Percentiles rank a stretch among this genome's conserved stretches.
These are phyloP conservation scores for Lynx canadensis DNA, from an alignment of 2,113 vertebrate species.

Conservation along the genomic window DNA sequence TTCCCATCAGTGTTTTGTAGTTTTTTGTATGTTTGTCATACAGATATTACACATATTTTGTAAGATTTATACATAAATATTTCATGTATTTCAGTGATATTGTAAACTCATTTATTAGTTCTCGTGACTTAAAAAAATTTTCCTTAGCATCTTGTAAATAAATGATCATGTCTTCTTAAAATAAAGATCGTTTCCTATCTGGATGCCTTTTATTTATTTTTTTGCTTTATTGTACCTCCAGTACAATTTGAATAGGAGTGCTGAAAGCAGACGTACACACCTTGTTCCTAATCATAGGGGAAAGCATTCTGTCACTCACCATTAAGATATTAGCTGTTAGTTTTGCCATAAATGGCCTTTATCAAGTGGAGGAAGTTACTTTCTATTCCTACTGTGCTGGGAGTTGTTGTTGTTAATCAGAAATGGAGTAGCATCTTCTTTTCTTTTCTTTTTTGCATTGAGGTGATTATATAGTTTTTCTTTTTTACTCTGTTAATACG, in stretches of 20 bases:
- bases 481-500: background rate
- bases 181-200: background rate
- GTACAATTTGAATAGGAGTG: background rate
- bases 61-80: background rate
- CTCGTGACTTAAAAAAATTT: background rate
- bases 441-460: background rate
- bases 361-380: background rate
- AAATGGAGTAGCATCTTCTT: background rate
- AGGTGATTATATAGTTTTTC: background rate
- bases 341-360: background rate
- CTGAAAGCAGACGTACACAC: background rate
- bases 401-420: background rate
- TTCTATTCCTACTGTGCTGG: background rate
- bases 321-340: background rate
- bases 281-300: background rate
- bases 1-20: background rate
- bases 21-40: background rate
- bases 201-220: background rate
- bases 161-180: background rate
- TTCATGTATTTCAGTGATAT: background rate
- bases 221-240: background rate
- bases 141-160: background rate
- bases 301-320: background rate
- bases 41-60: background rate
- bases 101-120: background rate